These are phyloP conservation scores for Adelphocoris suturalis DNA, from an alignment of 2,888 invertebrate genomes.

Conservation along the genomic window DNA sequence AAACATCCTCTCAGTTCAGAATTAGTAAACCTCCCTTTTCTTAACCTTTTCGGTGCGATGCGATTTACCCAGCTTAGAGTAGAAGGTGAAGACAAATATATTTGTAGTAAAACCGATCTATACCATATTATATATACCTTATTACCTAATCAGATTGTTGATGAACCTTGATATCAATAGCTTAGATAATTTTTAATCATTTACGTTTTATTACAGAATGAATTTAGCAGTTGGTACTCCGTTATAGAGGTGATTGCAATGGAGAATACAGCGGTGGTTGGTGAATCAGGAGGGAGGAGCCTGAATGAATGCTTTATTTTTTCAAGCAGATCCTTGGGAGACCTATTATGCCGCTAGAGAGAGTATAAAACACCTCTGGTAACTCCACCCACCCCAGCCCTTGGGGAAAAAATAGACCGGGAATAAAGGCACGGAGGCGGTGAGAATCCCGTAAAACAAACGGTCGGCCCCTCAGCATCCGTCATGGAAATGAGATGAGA, in stretches of 20 bases:
- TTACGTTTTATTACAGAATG: not conserved
- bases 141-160: not conserved
- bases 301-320: constrained; percentile 45
- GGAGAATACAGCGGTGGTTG: not conserved
- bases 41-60: not conserved
- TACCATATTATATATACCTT: not conserved
- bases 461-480: constrained; percentile 19
- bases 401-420: not conserved
- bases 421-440: constrained; percentile 1
- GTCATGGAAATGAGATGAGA: constrained; percentile 42
- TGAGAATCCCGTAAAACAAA: constrained; percentile 26
- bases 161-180: too few species aligned
- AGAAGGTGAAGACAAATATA: not conserved
- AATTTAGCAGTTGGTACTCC: not conserved
- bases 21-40: not conserved
- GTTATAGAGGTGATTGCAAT: not conserved
- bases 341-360: constrained; percentile 41
- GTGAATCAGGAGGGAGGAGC: not conserved
- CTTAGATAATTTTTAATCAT: not conserved
- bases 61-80: not conserved
- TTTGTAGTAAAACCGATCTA: not conserved
- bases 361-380: constrained; percentile 33
- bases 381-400: not conserved
- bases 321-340: constrained; percentile 40
- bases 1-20: constrained; percentile 27